A percentile compares a stretch with the other conserved stretches of the same genome.
These are phyloP conservation scores for Drosophila diplacantha DNA, from an alignment of 2,888 invertebrate species.

Conservation along the genomic window DNA sequence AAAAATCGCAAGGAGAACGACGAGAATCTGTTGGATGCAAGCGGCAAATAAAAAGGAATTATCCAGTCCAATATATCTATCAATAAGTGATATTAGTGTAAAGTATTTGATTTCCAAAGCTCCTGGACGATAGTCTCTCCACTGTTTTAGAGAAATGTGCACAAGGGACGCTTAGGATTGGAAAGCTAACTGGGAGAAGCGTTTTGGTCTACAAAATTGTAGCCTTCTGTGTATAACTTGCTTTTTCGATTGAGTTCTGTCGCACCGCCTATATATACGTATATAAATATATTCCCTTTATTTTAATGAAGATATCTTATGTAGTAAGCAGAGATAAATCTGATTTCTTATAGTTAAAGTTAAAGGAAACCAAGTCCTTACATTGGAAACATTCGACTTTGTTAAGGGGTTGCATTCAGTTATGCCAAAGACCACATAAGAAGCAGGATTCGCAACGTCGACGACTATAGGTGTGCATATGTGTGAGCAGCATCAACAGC, in stretches of 20 bases:
- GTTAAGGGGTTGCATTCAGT: neutral
- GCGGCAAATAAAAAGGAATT: neutral
- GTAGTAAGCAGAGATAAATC: neutral
- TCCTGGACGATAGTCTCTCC: neutral
- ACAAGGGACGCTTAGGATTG: too few relatives aligned
- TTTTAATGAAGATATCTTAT: neutral
- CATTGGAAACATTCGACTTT: neutral
- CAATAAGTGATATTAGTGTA: constrained; percentile 30
- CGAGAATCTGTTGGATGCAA: constrained; percentile 20
- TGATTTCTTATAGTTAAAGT: neutral
- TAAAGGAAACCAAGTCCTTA: neutral
- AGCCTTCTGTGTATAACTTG: neutral
- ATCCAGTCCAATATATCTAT: neutral
- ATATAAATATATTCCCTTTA: neutral
- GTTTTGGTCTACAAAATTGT: neutral
- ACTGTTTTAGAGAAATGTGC: neutral
- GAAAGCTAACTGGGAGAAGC: neutral
- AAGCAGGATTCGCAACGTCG: neutral
- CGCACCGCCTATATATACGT: neutral
- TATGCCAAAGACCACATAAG: neutral
- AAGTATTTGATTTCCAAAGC: constrained; percentile 4
- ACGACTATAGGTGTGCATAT: too few relatives aligned
- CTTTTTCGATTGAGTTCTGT: neutral
- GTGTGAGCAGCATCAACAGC: too few relatives aligned
- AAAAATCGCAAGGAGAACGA: constrained; percentile 56